Evolutionary conservation across 2,888 invertebrate genomes (phyloP).

Genomic region (Himalopsyche japonica): DNA sequence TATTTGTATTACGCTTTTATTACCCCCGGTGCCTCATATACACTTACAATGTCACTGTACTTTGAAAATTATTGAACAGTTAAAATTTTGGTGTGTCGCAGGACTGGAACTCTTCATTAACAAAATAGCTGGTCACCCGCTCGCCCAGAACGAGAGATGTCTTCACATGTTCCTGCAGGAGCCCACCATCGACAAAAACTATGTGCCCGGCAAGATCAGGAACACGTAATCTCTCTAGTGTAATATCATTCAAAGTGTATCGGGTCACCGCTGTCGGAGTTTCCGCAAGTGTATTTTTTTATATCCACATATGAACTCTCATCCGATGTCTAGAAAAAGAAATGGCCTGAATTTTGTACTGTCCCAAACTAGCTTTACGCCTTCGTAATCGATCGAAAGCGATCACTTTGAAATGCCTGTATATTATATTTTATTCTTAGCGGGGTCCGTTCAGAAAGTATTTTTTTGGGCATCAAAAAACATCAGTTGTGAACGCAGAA

Average conservation of each 20-base stretch:
- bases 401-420: background rate
- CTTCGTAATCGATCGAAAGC: background rate
- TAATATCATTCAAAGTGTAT: background rate
- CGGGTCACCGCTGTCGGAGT: background rate
- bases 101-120: conserved; percentile 96
- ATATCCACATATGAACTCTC: background rate
- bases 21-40: no score
- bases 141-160: conserved; percentile 98
- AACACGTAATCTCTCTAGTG: conserved; percentile 74
- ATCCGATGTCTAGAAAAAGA: background rate
- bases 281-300: background rate
- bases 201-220: conserved; percentile 98
- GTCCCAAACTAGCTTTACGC: background rate
- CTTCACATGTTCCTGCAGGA: conserved; percentile 99
- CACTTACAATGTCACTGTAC: no score
- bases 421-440: background rate
- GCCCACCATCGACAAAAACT: conserved; percentile 96
- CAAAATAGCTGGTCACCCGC: conserved; percentile 98
- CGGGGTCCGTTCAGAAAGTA: background rate
- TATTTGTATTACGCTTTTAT: no score
- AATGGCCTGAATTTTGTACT: background rate
- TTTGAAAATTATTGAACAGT: no score
- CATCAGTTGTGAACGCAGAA: background rate
- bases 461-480: background rate
- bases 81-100: conserved; percentile 42